Evolutionary conservation across 2,888 invertebrate species (phyloP).

Genomic region (Lucinisca nassula): DNA sequence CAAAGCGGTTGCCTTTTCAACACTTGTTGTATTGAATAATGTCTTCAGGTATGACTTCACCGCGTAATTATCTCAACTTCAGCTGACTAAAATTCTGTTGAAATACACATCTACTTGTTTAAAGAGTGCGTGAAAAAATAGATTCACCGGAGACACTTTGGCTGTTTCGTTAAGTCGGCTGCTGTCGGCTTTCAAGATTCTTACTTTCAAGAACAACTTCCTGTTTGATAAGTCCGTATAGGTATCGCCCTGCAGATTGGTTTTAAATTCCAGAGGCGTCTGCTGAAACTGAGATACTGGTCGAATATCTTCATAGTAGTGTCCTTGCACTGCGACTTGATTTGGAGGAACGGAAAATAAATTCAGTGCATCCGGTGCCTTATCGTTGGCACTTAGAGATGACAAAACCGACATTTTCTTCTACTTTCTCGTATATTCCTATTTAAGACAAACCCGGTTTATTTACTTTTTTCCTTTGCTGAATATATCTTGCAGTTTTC

Average conservation of each 20-base stretch:
- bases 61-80: not conserved
- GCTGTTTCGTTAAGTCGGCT: not conserved
- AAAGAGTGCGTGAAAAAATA: constrained; percentile 9
- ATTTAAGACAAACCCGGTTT: no score
- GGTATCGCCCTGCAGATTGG: not conserved
- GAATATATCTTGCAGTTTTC: no score
- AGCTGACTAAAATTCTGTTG: not conserved
- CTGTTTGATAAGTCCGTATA: not conserved
- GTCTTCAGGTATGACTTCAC: not conserved
- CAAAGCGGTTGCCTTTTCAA: not conserved
- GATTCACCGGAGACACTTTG: not conserved
- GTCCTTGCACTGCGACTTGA: not conserved
- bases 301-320: not conserved
- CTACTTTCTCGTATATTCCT: no score
- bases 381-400: not conserved
- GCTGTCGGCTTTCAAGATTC: not conserved
- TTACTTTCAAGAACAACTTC: not conserved
- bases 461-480: no score
- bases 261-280: not conserved
- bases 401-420: constrained; percentile 16
- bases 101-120: not conserved
- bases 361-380: not conserved
- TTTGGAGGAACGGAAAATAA: not conserved
- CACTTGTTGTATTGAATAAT: not conserved
- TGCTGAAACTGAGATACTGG: not conserved